Evolutionary conservation across 2,113 vertebrate genomes (phyloP).

Genomic region (Notiomystis cincta): DNA sequence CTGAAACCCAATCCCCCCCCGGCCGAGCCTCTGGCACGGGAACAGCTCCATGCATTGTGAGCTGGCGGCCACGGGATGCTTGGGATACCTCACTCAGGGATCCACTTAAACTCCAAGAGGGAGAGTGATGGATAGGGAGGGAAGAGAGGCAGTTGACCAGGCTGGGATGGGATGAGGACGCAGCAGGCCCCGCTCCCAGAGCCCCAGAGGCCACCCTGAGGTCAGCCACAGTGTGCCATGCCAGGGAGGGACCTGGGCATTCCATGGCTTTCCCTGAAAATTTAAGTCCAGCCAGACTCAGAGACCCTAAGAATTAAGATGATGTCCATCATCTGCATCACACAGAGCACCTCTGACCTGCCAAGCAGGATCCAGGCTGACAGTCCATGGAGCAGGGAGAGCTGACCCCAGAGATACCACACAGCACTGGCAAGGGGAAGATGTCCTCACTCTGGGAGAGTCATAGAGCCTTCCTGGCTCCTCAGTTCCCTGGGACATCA

Average conservation of each 20-base stretch:
- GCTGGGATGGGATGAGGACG: not conserved
- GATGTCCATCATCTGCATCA: not conserved
- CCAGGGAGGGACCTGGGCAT: fast-evolving
- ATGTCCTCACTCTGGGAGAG: not conserved
- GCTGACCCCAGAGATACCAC: not conserved
- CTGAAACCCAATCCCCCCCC: conserved; percentile 69
- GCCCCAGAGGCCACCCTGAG: not conserved
- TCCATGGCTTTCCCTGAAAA: not conserved
- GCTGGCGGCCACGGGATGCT: not conserved
- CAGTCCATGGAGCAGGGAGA: fast-evolving
- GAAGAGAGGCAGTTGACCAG: not conserved
- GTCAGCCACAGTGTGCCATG: fast-evolving
- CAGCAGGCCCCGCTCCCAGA: fast-evolving
- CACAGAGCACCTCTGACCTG: not conserved
- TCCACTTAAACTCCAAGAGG: conserved; percentile 67
- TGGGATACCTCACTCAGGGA: conserved; percentile 66
- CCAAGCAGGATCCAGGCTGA: not conserved
- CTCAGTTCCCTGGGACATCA: not conserved
- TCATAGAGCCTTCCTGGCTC: not conserved
- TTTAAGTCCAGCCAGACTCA: not conserved
- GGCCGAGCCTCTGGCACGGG: conserved; percentile 19
- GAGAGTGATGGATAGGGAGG: conserved; percentile 64
- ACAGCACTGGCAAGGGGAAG: not conserved
- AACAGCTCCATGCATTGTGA: conserved; percentile 71
- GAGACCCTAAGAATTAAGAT: not conserved